Base-by-base conservation (phyloP, 2,888 invertebrate genomes). In the Entomobrya proxima region DNA sequence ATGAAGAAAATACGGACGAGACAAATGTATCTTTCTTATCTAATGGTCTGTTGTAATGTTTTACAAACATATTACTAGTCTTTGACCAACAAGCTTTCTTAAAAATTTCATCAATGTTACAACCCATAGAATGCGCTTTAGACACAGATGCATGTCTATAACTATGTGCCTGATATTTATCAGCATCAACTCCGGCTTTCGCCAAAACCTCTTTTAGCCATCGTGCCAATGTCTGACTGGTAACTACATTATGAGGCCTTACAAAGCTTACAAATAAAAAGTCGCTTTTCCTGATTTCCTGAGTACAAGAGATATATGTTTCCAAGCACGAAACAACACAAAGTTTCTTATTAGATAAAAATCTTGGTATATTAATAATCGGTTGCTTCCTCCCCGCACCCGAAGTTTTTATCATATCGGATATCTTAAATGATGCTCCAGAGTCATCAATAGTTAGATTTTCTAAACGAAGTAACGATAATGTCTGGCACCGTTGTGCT, bases 121-220 rank as follows among this genome's bases (percentile, higher is more conserved):
- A 35, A 1, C 77, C 77, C 4, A 21, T 55, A 9, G 6, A 18
- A 24, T 18, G 32, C 55, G 77, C 77, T 58, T 77, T 77, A 1
- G 77, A 77, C 0, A 55, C 58, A 3, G 77, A 77, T 1, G 77
- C n/a, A 58, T 77, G 77, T 58, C 77, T 35, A 37, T 30, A 77
- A 32, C 77, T 77, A 7, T 77, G 77, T 9, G 55, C 11, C 15
- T 52, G 50, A 55, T 32, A 76, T 13, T 35, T 18, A 3, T 0
- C 30, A 1, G 55, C n/a, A 32, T 76, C 58, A 55, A 76, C 32
- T 0, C 76, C 76, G 27, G 76, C 55, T 0, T 2, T 55, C 2
- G 24, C 1, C n/a, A 76, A 21, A 4, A 76, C 55, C 9, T 55
- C 7, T 7, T 13, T n/a, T 1, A 76, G 32, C 76, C 76, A 76